Conservation (phyloP, 2,797 vertebrate species). For the Bovichtus variegatus region DNA sequence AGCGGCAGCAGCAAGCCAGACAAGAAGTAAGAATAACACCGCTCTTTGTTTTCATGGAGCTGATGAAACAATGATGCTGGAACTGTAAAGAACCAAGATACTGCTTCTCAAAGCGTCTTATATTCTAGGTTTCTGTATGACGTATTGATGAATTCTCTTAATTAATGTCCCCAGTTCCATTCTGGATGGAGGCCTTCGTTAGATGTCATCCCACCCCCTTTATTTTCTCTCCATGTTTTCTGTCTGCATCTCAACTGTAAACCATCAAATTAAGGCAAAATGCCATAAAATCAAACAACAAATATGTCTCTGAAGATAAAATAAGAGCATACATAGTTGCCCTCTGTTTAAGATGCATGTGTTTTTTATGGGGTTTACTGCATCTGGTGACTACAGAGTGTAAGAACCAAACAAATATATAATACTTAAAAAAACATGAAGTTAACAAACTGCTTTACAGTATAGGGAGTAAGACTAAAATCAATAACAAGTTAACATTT, state of each 20-base stretch:
- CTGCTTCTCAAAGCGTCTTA: neutral
- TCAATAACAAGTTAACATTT: too few relatives aligned
- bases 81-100: neutral
- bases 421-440: neutral
- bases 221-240: neutral
- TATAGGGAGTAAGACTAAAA: neutral
- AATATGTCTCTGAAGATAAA: neutral
- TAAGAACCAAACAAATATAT: neutral
- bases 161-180: neutral
- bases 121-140: neutral
- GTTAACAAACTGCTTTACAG: neutral
- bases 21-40: constrained; percentile 80
- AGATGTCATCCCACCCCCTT: neutral
- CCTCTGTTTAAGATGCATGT: neutral
- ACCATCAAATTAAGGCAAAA: neutral
- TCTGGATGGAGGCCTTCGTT: neutral
- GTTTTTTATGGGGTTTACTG: neutral
- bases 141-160: neutral
- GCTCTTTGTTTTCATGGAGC: neutral
- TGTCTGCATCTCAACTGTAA: neutral
- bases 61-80: neutral
- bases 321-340: neutral
- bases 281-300: neutral
- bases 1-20: constrained; percentile 82
- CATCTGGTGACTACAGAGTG: neutral